Conservation (phyloP, 2,113 vertebrate genomes). For the Puffinus mauretanicus region DNA sequence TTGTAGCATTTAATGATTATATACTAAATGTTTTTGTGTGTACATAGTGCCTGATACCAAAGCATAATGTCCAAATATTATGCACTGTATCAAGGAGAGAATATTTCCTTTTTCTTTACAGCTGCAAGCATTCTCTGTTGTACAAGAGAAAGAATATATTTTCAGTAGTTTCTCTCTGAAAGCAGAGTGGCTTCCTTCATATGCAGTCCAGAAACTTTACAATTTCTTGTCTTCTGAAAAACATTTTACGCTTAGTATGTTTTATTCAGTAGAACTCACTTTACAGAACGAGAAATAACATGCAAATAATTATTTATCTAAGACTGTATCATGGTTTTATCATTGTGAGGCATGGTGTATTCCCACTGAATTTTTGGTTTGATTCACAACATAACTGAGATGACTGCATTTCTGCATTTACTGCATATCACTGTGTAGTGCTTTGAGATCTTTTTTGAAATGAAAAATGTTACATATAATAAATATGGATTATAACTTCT, state of each 20-base stretch:
- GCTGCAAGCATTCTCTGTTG: background rate
- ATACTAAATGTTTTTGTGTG: background rate
- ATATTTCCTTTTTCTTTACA: background rate
- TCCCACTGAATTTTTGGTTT: background rate
- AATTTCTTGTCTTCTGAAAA: background rate
- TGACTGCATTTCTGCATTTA: background rate
- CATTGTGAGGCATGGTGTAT: background rate
- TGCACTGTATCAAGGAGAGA: background rate
- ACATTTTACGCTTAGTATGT: background rate
- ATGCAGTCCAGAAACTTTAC: background rate
- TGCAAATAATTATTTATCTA: background rate
- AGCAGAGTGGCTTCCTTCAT: background rate
- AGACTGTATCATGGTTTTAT: background rate
- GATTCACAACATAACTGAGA: background rate
- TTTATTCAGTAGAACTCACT: background rate
- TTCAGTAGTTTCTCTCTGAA: background rate
- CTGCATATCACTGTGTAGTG: background rate
- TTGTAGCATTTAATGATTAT: background rate
- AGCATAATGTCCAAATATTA: background rate
- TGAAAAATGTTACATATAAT: background rate
- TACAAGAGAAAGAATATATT: background rate
- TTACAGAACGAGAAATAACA: background rate
- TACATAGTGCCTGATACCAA: background rate
- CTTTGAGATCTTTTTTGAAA: background rate
- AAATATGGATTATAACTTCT: background rate